phyloP scores from a whole-genome alignment of 2,888 invertebrate species.

The Altica lythri region DNA sequence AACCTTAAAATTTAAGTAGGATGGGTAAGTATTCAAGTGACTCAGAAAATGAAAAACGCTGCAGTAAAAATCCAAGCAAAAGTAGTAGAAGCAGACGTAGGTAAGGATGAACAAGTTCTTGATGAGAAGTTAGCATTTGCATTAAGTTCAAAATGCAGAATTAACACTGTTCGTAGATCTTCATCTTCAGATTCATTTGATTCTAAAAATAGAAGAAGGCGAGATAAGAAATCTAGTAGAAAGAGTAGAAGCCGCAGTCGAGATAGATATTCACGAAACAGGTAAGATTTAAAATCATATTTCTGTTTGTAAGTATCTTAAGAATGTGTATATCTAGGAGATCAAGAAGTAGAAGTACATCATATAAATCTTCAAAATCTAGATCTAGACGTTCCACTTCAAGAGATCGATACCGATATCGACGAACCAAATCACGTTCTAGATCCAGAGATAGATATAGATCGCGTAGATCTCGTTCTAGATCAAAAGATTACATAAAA shows the following conservation, averaged over 20 bases:
- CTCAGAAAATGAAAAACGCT: constrained; percentile 54
- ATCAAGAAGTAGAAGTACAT: constrained; percentile 46
- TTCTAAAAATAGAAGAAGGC: constrained; percentile 43
- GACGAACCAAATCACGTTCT: constrained; percentile 32
- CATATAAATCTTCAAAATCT: constrained; percentile 43
- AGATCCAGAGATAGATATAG: constrained; percentile 42
- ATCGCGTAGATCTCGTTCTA: constrained; percentile 50
- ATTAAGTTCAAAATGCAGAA: constrained; percentile 35
- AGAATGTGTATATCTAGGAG: constrained; percentile 37
- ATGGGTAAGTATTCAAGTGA: constrained; percentile 59
- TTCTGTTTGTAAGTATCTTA: background rate
- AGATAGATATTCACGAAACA: constrained; percentile 40
- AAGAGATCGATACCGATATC: constrained; percentile 36
- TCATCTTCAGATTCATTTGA: constrained; percentile 51
- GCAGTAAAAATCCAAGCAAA: constrained; percentile 52
- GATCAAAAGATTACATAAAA: constrained; percentile 53
- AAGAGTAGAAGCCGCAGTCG: constrained; percentile 47
- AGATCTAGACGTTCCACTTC: constrained; percentile 43
- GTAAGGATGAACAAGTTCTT: constrained; percentile 45
- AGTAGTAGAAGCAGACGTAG: constrained; percentile 52
- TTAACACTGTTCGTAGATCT: constrained; percentile 47
- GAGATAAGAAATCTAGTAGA: constrained; percentile 42
- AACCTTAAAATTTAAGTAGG: background rate
- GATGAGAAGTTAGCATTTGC: constrained; percentile 29
- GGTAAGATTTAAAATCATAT: constrained; percentile 7